Base-by-base conservation (phyloP, 1,140 invertebrate species). In the Zaprionus gabonicus region DNA sequence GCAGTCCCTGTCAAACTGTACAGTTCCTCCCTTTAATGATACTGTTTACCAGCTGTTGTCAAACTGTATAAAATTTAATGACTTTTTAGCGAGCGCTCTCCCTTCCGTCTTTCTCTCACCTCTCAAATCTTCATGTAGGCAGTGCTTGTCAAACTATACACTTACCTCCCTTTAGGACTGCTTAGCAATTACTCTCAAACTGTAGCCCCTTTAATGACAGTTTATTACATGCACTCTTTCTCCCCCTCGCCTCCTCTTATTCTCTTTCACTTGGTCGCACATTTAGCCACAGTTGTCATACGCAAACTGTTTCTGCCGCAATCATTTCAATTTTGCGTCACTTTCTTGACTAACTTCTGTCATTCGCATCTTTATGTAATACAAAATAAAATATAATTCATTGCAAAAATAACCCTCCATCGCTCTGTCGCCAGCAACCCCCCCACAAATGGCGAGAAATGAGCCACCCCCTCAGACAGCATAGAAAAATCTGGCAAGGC, bases 381-480 rank as follows among this genome's bases (percentile, higher is more conserved):
- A 90, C 72, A 90, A 68, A 88, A 85, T 88, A 91, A 68, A 78
- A 76, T 72, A 90, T 91, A 85, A 77, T 90, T 85, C 76, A 72
- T 62, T 55, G 41, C 44, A 60, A 56, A 79, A 85, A 85, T 75
- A 90, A 90, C 85, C 85, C 85, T 76, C 85, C 34, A 41, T 41
- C 7, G 17, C 31, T 73, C 57, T 66, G 20, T 10, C 51, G 20
- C 5, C 51, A 74, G 58, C 72, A 73, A 80, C 67, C 83, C 81
- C 73, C 41, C 41, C n/a, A 66, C 20, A 15, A 17, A 46, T 3
- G 6, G 4, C n/a, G 70, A 62, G 31, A n/a, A 36, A n/a, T 3
- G 38, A 72, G 56, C 72, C 66, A 78, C 76, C 76, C 65, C 68
- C 72, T 58, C 64, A 58, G 10, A 28, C 51, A 36, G 20, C 28